Evolutionary conservation across 1,140 invertebrate genomes (phyloP), one percentile per base, ranked within the genome.

Genomic region (Meloidogyne floridensis): DNA sequence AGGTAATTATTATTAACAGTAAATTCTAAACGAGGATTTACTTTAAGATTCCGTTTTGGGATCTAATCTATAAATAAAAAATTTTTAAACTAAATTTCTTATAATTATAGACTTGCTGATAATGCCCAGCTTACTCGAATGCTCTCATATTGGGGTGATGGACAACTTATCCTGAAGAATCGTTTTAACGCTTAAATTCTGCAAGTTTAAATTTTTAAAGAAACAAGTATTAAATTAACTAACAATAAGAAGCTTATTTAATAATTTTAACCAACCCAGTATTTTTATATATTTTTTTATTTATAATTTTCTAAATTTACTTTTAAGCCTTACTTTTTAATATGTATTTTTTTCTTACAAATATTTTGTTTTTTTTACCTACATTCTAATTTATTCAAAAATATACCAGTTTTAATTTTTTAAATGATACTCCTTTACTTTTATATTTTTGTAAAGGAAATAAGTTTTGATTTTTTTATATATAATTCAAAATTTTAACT

Each of bases 111-210:
- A 65, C 59, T 65, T 65, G n/a, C 59, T n/a, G 59, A 65, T 65
- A 65, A 65, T 15, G 6, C 5, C 5, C 15, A 65, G 10, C 59
- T 65, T n/a, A 65, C 59, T n/a, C 3, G 5, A 65, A 18, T 65
- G 77, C 77, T 79, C n/a, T 79, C 77, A 20, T 79, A 79, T 70
- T 79, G 77, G 77, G 77, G 77, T 53, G 65, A 70, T 18, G 77
- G 77, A 79, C 69, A 47, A 65, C 32, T 69, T 51, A 43, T 69
- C 0, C 47, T 79, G 54, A 53, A 69, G 7, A 65, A 79, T 79
- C 77, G 77, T 3, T 79, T 79, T 69, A 79, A 69, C 3, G 77
- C 77, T 43, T 79, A 47, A 70, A 2, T 32, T 2, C 2, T n/a
- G 10, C 15, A 65, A 72, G 18, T 15, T 20, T 65, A 10, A n/a